Percentiles rank a stretch among this genome's conserved stretches.
These are phyloP conservation scores for Ceyx margarethae DNA, from an alignment of 2,113 vertebrate genomes.

Conservation along the genomic window DNA sequence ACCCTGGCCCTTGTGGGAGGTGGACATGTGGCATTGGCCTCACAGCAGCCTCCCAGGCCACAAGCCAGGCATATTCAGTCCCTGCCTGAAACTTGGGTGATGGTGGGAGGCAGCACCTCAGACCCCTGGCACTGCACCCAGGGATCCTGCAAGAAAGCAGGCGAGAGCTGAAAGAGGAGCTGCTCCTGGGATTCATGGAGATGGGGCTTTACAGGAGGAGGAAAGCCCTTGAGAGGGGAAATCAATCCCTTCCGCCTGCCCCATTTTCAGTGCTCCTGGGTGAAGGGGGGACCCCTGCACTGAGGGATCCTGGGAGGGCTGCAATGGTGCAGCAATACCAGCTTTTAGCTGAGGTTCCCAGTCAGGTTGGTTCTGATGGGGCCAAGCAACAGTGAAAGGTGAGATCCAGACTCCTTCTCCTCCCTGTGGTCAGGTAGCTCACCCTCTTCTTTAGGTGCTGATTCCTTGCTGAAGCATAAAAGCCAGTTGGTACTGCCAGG, in stretches of 20 bases:
- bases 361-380: neutral
- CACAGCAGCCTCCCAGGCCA: neutral
- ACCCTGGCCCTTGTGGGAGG: rapidly evolving
- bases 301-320: neutral
- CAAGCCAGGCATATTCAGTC: neutral
- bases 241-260: neutral
- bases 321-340: neutral
- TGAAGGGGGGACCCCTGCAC: rapidly evolving
- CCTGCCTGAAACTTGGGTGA: neutral
- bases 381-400: neutral
- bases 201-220: neutral
- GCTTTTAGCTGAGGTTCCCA: neutral
- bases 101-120: neutral
- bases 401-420: neutral
- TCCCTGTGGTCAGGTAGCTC: neutral
- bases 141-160: neutral
- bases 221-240: neutral
- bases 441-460: neutral
- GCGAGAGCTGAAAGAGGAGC: neutral
- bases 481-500: neutral
- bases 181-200: neutral
- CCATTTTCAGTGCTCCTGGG: neutral
- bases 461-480: neutral
- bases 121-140: rapidly evolving
- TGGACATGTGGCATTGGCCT: neutral